Conservation (phyloP, 2,797 vertebrate species). For the Sebastes matsubarae region DNA sequence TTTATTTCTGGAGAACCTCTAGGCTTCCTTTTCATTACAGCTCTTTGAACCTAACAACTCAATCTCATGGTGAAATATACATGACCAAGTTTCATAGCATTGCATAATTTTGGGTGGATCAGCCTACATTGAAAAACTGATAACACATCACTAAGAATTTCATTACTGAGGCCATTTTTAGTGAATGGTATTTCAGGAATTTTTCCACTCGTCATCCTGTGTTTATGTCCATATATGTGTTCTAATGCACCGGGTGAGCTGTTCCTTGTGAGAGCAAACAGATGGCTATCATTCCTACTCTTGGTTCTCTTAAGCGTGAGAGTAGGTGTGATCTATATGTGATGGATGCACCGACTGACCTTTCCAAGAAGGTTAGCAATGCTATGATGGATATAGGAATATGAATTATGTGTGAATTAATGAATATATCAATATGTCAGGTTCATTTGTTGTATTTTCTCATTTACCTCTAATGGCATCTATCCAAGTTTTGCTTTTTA, state of each 20-base stretch:
- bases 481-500: neutral
- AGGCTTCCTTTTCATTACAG: neutral
- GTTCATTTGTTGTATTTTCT: neutral
- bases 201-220: neutral
- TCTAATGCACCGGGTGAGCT: neutral
- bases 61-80: conserved; percentile 1
- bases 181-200: neutral
- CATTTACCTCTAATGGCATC: neutral
- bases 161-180: neutral
- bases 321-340: conserved; percentile 15
- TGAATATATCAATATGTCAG: neutral
- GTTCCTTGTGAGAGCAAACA: conserved; percentile 43
- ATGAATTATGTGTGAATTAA: no score
- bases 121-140: neutral
- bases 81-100: neutral
- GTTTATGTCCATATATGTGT: neutral
- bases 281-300: conserved; percentile 40
- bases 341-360: conserved; percentile 7
- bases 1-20: conserved; percentile 3
- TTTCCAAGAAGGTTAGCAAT: neutral
- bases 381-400: no score
- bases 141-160: neutral
- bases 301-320: conserved; percentile 20
- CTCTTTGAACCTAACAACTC: neutral
- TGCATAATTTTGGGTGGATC: neutral